These are phyloP conservation scores for Dendronephthya gigantea DNA, from an alignment of 64 coral and sea anemone species.

Conservation along the genomic window DNA sequence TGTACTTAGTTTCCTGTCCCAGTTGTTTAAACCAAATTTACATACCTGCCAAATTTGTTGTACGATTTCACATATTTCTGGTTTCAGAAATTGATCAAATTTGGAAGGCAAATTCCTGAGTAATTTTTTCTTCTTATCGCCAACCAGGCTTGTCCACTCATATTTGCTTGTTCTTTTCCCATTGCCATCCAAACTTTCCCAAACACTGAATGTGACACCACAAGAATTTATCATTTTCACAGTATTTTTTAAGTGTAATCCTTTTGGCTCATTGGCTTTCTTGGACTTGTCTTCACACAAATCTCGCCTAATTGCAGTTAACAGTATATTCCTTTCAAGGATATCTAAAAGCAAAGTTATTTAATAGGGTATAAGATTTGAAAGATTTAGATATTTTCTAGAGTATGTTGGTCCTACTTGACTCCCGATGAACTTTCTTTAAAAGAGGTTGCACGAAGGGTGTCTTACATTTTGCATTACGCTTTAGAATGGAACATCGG, in stretches of 20 bases:
- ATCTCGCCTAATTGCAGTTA: slow-evolving; percentile 18
- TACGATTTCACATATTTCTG: neutral
- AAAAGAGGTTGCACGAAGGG: too few species aligned
- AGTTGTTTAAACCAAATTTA: slow-evolving; percentile 13
- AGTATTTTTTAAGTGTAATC: slow-evolving; percentile 20
- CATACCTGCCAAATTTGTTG: slow-evolving; percentile 6
- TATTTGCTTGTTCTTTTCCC: slow-evolving; percentile 18
- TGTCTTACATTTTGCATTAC: too few species aligned
- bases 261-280: slow-evolving; percentile 16
- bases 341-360: neutral
- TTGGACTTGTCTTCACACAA: slow-evolving; percentile 18
- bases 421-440: too few species aligned
- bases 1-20: slow-evolving; percentile 10
- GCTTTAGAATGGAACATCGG: too few species aligned
- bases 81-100: slow-evolving; percentile 14
- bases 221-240: slow-evolving; percentile 28
- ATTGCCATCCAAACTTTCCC: slow-evolving; percentile 34
- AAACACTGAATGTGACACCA: slow-evolving; percentile 30
- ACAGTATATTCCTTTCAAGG: slow-evolving; percentile 6
- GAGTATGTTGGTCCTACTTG: neutral
- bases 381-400: neutral
- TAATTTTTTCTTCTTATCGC: slow-evolving; percentile 32
- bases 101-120: neutral
- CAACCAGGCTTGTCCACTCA: slow-evolving; percentile 31
- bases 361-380: neutral